Percentiles rank a stretch among this genome's conserved stretches.
Conservation (phyloP, 2,113 vertebrate species). For the Pteronura brasiliensis region DNA sequence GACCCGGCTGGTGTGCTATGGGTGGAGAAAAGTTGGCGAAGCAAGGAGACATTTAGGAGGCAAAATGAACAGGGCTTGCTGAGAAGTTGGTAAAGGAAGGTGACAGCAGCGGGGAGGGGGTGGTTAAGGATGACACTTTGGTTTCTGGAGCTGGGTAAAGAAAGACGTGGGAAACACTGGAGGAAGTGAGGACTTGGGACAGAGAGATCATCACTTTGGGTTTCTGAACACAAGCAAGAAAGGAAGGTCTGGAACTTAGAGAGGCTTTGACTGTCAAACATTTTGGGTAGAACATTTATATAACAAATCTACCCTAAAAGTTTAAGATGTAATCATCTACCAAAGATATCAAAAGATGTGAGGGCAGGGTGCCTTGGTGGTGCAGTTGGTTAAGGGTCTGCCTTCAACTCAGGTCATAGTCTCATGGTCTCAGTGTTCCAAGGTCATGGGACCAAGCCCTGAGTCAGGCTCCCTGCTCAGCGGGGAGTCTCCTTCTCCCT, state of each 20-base stretch:
- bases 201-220: background rate
- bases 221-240: slow-evolving; percentile 8
- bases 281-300: background rate
- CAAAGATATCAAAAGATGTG: background rate
- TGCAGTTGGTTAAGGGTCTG: background rate
- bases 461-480: background rate
- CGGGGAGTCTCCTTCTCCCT: background rate
- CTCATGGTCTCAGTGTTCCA: background rate
- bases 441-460: background rate
- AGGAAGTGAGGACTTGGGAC: background rate
- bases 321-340: background rate
- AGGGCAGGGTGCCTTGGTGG: background rate
- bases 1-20: background rate
- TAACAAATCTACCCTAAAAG: background rate
- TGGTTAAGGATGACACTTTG: background rate
- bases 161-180: background rate
- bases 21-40: background rate
- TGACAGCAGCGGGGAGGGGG: background rate
- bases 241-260: background rate
- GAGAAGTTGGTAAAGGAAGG: background rate
- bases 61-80: background rate
- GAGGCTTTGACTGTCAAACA: background rate
- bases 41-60: background rate
- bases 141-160: background rate
- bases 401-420: background rate